phyloP scores from a whole-genome alignment of 2,888 invertebrate species.

The Aquatica leii region DNA sequence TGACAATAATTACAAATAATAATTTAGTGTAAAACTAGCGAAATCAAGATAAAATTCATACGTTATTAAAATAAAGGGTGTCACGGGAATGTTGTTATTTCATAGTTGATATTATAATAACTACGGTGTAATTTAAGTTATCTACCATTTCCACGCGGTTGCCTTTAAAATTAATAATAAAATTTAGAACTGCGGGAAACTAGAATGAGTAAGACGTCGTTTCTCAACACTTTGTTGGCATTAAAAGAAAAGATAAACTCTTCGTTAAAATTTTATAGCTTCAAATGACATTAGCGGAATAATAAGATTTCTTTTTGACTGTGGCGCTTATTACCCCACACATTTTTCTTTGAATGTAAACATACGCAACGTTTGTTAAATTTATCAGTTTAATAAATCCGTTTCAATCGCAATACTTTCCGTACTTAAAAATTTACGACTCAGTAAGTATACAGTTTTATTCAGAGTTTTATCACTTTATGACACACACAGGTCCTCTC shows the following conservation, averaged over 20 bases:
- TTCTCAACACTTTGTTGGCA: slow-evolving; percentile 38
- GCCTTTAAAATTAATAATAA: slow-evolving; percentile 49
- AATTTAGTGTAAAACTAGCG: neutral
- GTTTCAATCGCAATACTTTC: slow-evolving; percentile 39
- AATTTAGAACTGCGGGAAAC: slow-evolving; percentile 45
- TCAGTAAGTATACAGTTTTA: slow-evolving; percentile 42
- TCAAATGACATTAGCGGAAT: slow-evolving; percentile 42
- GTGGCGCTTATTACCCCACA: slow-evolving; percentile 32
- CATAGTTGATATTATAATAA: slow-evolving; percentile 35
- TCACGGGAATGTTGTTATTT: slow-evolving; percentile 12
- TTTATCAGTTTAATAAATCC: slow-evolving; percentile 43
- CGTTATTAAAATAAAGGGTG: slow-evolving; percentile 23
- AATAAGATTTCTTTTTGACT: slow-evolving; percentile 42
- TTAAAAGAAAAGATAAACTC: slow-evolving; percentile 48
- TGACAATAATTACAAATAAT: neutral
- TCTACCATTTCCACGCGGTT: slow-evolving; percentile 49
- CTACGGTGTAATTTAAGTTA: slow-evolving; percentile 40
- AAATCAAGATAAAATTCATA: slow-evolving; percentile 15
- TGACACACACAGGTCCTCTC: slow-evolving; percentile 40
- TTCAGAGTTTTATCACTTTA: slow-evolving; percentile 46
- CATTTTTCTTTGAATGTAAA: neutral
- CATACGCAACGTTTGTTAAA: slow-evolving; percentile 12
- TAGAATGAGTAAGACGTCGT: slow-evolving; percentile 38
- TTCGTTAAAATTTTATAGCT: slow-evolving; percentile 47
- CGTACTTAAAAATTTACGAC: slow-evolving; percentile 43